phyloP scores from a whole-genome alignment of 2,888 invertebrate species.

The Geophilus truncorum region DNA sequence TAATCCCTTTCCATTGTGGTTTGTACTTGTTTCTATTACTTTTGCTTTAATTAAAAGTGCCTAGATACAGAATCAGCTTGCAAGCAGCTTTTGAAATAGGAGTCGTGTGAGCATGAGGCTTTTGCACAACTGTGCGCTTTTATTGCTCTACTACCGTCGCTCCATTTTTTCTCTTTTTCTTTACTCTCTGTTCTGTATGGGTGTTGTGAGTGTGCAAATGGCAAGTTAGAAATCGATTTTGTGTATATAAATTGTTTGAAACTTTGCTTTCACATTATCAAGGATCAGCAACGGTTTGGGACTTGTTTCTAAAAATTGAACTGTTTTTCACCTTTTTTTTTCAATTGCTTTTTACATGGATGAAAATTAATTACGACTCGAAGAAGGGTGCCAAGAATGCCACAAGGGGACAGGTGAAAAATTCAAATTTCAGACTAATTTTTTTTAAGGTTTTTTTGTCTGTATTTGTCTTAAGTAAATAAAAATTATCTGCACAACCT shows the following conservation, averaged over 20 bases:
- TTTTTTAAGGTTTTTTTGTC: too few relatives aligned
- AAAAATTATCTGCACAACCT: too few relatives aligned
- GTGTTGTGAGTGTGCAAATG: slow-evolving; percentile 3
- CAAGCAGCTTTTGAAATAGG: slow-evolving; percentile 12
- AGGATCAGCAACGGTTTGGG: not conserved
- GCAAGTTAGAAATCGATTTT: slow-evolving; percentile 9
- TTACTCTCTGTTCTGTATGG: not conserved
- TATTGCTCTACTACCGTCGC: not conserved
- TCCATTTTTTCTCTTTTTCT: not conserved
- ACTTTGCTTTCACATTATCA: not conserved
- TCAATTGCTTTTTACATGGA: too few relatives aligned
- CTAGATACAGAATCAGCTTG: slow-evolving; percentile 16
- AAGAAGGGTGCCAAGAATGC: too few relatives aligned
- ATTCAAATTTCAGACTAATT: too few relatives aligned
- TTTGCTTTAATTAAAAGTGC: slow-evolving; percentile 18
- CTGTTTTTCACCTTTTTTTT: too few relatives aligned
- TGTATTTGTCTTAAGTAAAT: too few relatives aligned
- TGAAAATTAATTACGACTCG: too few relatives aligned
- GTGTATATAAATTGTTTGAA: slow-evolving; percentile 8
- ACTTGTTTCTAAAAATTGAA: too few relatives aligned
- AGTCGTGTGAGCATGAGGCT: slow-evolving; percentile 10
- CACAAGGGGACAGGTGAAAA: too few relatives aligned
- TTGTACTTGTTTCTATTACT: not conserved
- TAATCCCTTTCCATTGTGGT: slow-evolving; percentile 6
- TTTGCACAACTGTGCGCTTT: slow-evolving; percentile 11